These are phyloP conservation scores for Rugalucina vietnamica DNA, from an alignment of 2,888 invertebrate species.

Conservation along the genomic window DNA sequence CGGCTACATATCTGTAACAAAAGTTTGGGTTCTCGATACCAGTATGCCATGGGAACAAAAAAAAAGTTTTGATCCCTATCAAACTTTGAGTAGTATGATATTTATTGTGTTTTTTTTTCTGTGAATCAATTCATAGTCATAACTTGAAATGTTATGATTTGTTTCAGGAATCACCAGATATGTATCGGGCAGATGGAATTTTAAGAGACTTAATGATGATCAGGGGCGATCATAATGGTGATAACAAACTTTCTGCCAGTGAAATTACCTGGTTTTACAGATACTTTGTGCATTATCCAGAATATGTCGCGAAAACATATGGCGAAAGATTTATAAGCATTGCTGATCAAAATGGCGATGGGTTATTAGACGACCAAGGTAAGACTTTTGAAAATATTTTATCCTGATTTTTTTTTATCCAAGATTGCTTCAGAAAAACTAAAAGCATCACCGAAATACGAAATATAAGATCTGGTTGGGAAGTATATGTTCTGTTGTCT, in stretches of 20 bases:
- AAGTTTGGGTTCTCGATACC: too few relatives aligned
- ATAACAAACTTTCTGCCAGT: conserved; percentile 20
- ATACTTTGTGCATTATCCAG: conserved; percentile 16
- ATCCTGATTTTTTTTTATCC: neutral
- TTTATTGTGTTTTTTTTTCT: too few relatives aligned
- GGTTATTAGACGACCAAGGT: conserved; percentile 12
- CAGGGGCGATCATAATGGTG: conserved; percentile 9
- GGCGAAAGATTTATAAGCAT: conserved; percentile 26
- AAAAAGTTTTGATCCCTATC: too few relatives aligned
- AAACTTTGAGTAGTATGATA: too few relatives aligned
- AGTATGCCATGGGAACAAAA: too few relatives aligned
- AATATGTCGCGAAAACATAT: conserved; percentile 23
- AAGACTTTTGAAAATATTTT: too few relatives aligned
- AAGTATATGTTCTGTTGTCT: too few relatives aligned
- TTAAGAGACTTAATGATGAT: conserved; percentile 36
- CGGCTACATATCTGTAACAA: too few relatives aligned
- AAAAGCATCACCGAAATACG: too few relatives aligned
- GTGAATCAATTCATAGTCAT: too few relatives aligned
- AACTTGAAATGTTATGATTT: neutral
- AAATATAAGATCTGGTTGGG: too few relatives aligned
- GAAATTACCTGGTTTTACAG: conserved; percentile 38
- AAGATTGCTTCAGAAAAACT: too few relatives aligned
- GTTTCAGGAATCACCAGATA: neutral
- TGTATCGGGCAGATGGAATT: conserved; percentile 12
- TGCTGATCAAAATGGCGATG: conserved; percentile 25